Evolutionary conservation across 1,140 invertebrate genomes (phyloP), one percentile per base, ranked within the genome.

Genomic region (Drosophila simulans): DNA sequence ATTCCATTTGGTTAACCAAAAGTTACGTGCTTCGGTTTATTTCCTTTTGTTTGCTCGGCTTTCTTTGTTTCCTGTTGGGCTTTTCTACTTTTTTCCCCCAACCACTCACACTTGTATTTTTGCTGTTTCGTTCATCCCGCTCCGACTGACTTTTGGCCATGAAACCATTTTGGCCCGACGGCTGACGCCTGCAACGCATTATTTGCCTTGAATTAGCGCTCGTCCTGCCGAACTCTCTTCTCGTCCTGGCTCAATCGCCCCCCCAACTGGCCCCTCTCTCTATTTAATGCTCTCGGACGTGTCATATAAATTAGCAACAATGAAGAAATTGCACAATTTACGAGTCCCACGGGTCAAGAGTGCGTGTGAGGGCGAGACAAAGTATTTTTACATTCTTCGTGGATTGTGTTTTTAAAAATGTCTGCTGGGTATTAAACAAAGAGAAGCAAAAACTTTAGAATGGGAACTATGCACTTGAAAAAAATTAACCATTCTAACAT

Each of bases 221-320:
- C 48, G 71, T 40, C 80, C 83, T 64, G 76, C 42, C 39, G 52
- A 69, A 54, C 54, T 56, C 58, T 17, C 31, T 39, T 15, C 7
- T 42, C 40, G n/a, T 42, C 43, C 22, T n/a, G 7, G 27, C 17
- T 11, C 42, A 12, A 22, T 57, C 37, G 17, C 22, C 8, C 20
- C 13, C 39, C 20, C 27, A 20, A 20, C 20, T 27, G 37, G n/a
- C 27, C 31, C 27, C n/a, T 37, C 43, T 22, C 34, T 13, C 22
- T 25, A 4, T 34, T 35, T 52, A 45, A 51, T 43, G 27, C 45
- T 52, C 72, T 57, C 72, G 39, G 43, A 63, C 75, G 46, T 81
- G 69, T 88, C 79, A 88, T 86, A 86, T 83, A 86, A 86, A 86
- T 86, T 86, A 86, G 83, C 80, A 74, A 70, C 83, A 83, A 89